Percentiles rank a stretch among this genome's conserved stretches.
These are phyloP conservation scores for Pseudopleuronectes americanus DNA, from an alignment of 2,797 vertebrate species.

Conservation along the genomic window DNA sequence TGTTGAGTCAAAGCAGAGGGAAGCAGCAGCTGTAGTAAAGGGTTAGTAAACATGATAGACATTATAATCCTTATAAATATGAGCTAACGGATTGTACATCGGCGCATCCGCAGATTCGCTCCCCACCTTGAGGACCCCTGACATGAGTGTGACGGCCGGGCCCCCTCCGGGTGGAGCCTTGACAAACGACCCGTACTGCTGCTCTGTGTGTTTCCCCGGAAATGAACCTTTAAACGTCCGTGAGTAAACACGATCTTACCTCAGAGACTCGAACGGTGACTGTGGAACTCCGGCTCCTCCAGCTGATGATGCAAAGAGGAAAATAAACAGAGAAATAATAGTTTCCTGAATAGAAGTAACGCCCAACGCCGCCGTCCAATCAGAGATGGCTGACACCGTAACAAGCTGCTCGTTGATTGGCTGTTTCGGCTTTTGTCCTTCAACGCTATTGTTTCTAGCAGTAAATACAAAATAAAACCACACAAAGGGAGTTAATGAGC, in stretches of 20 bases:
- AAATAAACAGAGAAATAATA: constrained; percentile 28
- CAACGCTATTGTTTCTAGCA: neutral
- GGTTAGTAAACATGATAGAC: neutral
- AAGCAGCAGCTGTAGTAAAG: neutral
- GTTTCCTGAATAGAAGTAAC: constrained; percentile 61
- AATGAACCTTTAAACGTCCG: neutral
- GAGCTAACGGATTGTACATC: neutral
- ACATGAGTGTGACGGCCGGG: constrained; percentile 49
- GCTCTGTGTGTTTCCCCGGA: constrained; percentile 27
- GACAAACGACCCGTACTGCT: constrained; percentile 82
- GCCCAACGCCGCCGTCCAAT: constrained; percentile 59
- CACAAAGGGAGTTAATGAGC: accelerated
- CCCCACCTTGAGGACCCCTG: constrained; percentile 79
- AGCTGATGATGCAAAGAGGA: too few relatives aligned
- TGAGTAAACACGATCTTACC: constrained; percentile 46
- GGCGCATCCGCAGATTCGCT: constrained; percentile 38
- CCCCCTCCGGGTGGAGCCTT: constrained; percentile 81
- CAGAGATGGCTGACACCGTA: constrained; percentile 59
- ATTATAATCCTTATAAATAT: too few relatives aligned
- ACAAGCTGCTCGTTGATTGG: constrained; percentile 76
- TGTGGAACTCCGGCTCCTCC: neutral
- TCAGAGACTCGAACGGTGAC: neutral
- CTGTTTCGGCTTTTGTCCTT: constrained; percentile 42
- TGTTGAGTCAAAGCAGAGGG: neutral
- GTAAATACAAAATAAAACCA: neutral